Percentiles rank a stretch among this genome's conserved stretches.
Conservation (phyloP, 2,797 vertebrate genomes). For the Pachyuromys duprasi region DNA sequence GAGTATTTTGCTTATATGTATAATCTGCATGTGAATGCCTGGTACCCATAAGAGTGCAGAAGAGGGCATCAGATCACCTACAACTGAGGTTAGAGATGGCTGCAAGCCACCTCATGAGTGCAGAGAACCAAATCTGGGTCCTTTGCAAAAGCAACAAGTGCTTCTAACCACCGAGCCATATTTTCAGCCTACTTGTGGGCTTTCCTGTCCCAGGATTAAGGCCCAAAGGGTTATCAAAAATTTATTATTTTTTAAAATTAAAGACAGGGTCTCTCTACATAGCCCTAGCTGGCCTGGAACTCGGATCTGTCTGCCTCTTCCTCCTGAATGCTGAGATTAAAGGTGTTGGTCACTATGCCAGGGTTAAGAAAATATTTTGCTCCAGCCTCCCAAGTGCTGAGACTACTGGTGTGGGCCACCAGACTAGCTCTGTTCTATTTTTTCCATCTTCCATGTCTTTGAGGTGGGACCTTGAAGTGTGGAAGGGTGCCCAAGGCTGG, state of each 20-base stretch:
- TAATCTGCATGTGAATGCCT: too few relatives aligned
- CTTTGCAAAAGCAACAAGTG: not conserved
- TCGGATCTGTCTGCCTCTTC: not conserved
- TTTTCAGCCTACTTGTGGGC: not conserved
- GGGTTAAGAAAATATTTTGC: not conserved
- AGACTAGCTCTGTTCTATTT: not conserved
- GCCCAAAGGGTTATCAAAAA: not conserved
- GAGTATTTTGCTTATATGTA: not conserved
- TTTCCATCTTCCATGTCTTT: not conserved
- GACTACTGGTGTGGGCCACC: not conserved
- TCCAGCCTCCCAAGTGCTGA: not conserved
- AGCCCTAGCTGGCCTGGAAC: not conserved
- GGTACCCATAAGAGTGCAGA: not conserved
- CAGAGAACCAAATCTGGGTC: not conserved
- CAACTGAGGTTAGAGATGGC: not conserved
- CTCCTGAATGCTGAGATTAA: not conserved
- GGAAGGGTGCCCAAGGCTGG: not conserved
- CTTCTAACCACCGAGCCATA: not conserved
- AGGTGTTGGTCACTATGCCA: too few relatives aligned
- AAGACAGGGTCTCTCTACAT: not conserved
- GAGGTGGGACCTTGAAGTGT: not conserved
- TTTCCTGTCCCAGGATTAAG: slow-evolving; percentile 37
- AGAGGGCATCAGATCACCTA: not conserved
- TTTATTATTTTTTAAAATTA: not conserved
- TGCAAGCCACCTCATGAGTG: not conserved